Conservation (phyloP, 1,140 invertebrate species). For the Radopholus similis region DNA sequence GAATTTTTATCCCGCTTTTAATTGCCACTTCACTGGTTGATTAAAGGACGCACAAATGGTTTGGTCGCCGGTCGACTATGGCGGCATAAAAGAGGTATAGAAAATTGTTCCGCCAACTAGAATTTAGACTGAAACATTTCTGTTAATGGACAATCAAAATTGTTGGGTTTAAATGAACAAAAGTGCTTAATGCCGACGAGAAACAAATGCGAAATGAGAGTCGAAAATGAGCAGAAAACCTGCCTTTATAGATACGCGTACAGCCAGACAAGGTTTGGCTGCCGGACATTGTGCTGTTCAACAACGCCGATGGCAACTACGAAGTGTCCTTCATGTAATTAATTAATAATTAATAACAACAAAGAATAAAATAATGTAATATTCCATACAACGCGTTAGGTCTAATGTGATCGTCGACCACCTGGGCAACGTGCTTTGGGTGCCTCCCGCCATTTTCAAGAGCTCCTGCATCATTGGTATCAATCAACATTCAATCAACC, state of each 20-base stretch:
- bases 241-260: constrained; percentile 81
- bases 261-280: constrained; percentile 95
- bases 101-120: too few relatives aligned
- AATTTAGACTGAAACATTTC: too few relatives aligned
- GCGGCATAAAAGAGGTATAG: constrained; percentile 91
- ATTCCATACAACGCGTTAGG: too few relatives aligned
- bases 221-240: too few relatives aligned
- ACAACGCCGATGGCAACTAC: constrained; percentile 97
- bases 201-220: too few relatives aligned
- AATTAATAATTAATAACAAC: too few relatives aligned
- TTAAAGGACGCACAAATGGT: constrained; percentile 78
- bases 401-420: constrained; percentile 87
- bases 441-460: constrained; percentile 97
- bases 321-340: constrained; percentile 93
- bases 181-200: too few relatives aligned
- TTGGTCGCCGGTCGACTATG: constrained; percentile 97
- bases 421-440: constrained; percentile 78
- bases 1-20: not conserved
- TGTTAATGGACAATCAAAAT: too few relatives aligned
- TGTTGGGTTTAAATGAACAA: too few relatives aligned
- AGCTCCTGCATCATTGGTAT: constrained; percentile 88
- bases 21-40: not conserved
- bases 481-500: not conserved
- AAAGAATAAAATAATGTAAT: too few relatives aligned
- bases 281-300: constrained; percentile 94